phyloP scores from a whole-genome alignment of 2,113 vertebrate species.

The Upupa epops region DNA sequence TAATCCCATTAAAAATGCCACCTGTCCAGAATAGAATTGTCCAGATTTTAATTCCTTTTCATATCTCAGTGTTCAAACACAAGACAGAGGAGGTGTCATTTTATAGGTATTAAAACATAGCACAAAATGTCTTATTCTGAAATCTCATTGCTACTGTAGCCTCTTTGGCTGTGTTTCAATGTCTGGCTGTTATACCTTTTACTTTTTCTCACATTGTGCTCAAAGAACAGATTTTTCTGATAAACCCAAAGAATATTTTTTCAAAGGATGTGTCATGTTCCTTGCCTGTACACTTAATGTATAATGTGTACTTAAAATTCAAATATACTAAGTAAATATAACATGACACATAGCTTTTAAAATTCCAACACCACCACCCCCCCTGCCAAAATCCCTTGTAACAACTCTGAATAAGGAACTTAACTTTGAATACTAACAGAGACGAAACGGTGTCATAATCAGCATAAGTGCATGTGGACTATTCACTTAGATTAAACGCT shows the following conservation, averaged over 20 bases:
- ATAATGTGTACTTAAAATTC: not conserved
- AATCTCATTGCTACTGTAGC: not conserved
- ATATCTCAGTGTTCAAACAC: conserved; percentile 20
- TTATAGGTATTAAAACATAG: not conserved
- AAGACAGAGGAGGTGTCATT: not conserved
- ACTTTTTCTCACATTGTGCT: not conserved
- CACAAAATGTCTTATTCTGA: not conserved
- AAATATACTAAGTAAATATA: not conserved
- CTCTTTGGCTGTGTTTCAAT: not conserved
- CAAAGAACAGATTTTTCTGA: not conserved
- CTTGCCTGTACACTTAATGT: not conserved
- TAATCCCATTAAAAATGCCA: conserved; percentile 71
- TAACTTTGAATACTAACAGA: conserved; percentile 24
- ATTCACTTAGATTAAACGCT: conserved; percentile 65
- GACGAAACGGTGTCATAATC: conserved; percentile 62
- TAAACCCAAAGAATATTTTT: not conserved
- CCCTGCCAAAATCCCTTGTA: not conserved
- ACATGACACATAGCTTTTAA: not conserved
- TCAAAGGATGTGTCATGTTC: not conserved
- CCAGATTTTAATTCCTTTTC: conserved; percentile 58
- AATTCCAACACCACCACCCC: not conserved
- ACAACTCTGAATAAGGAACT: not conserved
- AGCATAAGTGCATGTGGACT: conserved; percentile 46
- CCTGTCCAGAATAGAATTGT: conserved; percentile 53
- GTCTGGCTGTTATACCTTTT: not conserved